Evolutionary conservation across 1,140 invertebrate species (phyloP), one percentile per base, ranked within the genome.

Genomic region (Drosophila rhopaloa): DNA sequence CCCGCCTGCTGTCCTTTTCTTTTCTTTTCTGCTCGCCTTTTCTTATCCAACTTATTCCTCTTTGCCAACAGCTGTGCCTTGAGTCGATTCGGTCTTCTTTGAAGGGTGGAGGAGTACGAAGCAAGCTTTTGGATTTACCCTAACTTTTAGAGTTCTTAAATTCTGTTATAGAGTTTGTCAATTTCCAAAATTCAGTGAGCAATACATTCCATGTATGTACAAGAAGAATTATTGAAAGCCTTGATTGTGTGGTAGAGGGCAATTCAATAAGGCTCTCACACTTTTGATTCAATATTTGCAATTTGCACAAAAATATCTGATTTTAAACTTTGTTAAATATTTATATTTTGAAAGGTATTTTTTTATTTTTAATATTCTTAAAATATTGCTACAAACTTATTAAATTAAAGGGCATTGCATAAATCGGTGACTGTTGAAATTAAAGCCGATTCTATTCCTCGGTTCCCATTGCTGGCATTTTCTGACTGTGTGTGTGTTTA

Each of bases 11-110:
- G 63, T 77, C 56, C 63, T 76, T 77, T 76, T 50, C 67, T 68
- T 68, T 68, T 53, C 58, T 47, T 55, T 46, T 46, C 35, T 11
- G n/a, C 44, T 59, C 44, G 16, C 37, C 46, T 68, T 47, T 68
- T 68, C 53, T 71, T 57, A 71, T 71, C 66, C 67, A 71, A 70
- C 67, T 71, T 71, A 53, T 71, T 65, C 68, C 58, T 71, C 68
- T 71, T 58, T 41, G 37, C 29, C 68, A 68, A 77, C 74, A 77
- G 74, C 74, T 76, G 74, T 77, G 74, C 63, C 67, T 77, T 77
- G 75, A 61, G 41, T 70, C 46, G 56, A 37, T 68, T 77, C 56
- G 40, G 73, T 57, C 43, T 53, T 44, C 57, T 35, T 43, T 46
- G 51, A 56, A 53, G 50, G 32, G 50, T 11, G 50, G 14, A 16